Evolutionary conservation across 2,888 invertebrate species (phyloP), one percentile per base, ranked within the genome.

Genomic region (Pristionchus fissidentatus): DNA sequence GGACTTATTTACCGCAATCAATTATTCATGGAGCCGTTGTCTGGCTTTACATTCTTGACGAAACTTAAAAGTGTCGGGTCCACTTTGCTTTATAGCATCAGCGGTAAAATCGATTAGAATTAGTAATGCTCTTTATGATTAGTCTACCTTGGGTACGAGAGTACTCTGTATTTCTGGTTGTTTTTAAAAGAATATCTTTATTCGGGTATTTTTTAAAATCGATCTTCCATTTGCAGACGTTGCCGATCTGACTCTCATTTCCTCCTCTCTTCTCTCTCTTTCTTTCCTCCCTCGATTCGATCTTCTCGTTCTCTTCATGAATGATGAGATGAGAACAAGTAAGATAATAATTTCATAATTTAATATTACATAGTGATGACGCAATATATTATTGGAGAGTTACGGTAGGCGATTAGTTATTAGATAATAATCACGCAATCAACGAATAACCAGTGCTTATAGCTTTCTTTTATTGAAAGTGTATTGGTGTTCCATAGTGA

Each of bases 241-340:
- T 22, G 70, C 70, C 19, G 70, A 70, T 15, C 70, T 70, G 41
- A n/a, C 70, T 8, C 19, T 35, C 26, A 70, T 81, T n/a, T 46
- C 80, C 35, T 15, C 41, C 15, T 70, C 52, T 3, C 83, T 88
- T 22, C 13, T 86, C 22, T 19, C 15, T 10, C 49, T 88, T 10
- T 49, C 84, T 1, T 79, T 82, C 22, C 79, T 88, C 15, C 60
- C 52, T 22, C 85, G 88, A 0, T 88, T 88, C 84, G 87, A 88
- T 35, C 80, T 88, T 35, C 38, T 88, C 19, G 78, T 84, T 7
- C 41, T 85, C 52, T 60, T 88, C 46, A 83, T 88, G 87, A 38
- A 81, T 19, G 83, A 52, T 5, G 66, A 82, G 15, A 86, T 87
- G n/a, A 85, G 79, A 29, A 38, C 52, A 13, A 73, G 87, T 87